Percentiles rank a stretch among this genome's conserved stretches.
phyloP scores from a whole-genome alignment of 2,113 vertebrate genomes.

The Triplophysa rosa region DNA sequence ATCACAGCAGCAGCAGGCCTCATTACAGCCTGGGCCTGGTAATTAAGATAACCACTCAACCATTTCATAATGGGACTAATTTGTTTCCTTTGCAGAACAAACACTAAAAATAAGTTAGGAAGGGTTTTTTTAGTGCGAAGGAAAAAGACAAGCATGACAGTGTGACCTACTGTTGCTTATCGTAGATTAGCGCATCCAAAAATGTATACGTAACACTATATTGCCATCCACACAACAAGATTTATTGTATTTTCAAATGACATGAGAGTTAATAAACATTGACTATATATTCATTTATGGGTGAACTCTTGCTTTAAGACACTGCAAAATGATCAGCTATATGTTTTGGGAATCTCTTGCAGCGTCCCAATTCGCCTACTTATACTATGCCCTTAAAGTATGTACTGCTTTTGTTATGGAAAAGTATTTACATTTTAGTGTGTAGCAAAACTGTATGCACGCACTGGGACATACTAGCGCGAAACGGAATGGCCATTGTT shows the following conservation, averaged over 20 bases:
- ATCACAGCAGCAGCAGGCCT: constrained; percentile 57
- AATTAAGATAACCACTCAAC: constrained; percentile 66
- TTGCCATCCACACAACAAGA: too few species aligned
- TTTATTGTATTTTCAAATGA: too few species aligned
- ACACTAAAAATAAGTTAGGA: constrained; percentile 29
- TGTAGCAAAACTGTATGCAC: too few species aligned
- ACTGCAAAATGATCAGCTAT: not conserved
- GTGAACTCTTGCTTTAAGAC: not conserved
- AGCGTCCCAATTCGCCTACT: too few species aligned
- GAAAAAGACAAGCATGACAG: not conserved
- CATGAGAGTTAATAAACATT: too few species aligned
- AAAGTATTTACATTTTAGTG: too few species aligned
- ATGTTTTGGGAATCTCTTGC: not conserved
- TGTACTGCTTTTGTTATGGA: too few species aligned
- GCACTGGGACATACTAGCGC: too few species aligned
- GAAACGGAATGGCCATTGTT: too few species aligned
- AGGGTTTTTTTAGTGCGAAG: constrained; percentile 21
- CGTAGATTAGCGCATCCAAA: not conserved
- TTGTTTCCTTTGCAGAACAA: constrained; percentile 55
- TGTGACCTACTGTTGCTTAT: not conserved
- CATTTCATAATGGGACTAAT: constrained; percentile 60
- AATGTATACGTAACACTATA: too few species aligned
- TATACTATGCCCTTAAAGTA: too few species aligned
- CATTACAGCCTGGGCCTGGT: constrained; percentile 61
- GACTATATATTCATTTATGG: too few species aligned